Base-by-base conservation (phyloP, 2,113 vertebrate species). In the Etheostoma cragini region DNA sequence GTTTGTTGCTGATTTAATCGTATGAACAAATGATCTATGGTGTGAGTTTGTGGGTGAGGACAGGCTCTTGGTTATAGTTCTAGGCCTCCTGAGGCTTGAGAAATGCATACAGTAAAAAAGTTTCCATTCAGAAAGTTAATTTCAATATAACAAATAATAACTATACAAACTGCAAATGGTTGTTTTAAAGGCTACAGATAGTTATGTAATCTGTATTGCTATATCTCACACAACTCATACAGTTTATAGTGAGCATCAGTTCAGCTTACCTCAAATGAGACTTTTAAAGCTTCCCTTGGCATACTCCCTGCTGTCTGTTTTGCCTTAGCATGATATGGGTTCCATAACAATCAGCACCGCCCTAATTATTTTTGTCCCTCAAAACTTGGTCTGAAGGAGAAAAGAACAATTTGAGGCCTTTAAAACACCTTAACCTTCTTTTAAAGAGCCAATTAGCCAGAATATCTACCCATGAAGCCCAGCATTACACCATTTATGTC, bases 381-480 rank as follows among this genome's bases (percentile, higher is more conserved):
- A 63, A 81, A 92, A 92, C 85, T 88, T 89, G 88, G 87, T 92
- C 92, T 88, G 86, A 93, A 92, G 91, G 92, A 93, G 89, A 95
- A 94, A 89, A 90, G 87, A 91, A 91, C 94, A 95, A 94, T 94
- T 94, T 93, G 84, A 94, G 87, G 91, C 92, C 89, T 93, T 94
- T 95, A 92, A 92, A 93, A 94, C 90, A 91, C 90, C 89, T 92
- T 93, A 92, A 93, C 91, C 86, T 92, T 90, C 87, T 92, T 93
- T 94, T 94, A 95, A 94, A 95, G 91, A 93, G 92, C 93, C 93
- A 96, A 96, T 96, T 95, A 96, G 90, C 80, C 85, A 65, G 89
- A 84, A 90, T 89, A 93, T 93, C 92, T 89, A 88, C 89, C 88
- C 89, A 89, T 85, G 93, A 92, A 94, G 87, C 84, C 90, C 82